Evolutionary conservation across 2,888 invertebrate species (phyloP).

Genomic region (Arctia plantaginis): DNA sequence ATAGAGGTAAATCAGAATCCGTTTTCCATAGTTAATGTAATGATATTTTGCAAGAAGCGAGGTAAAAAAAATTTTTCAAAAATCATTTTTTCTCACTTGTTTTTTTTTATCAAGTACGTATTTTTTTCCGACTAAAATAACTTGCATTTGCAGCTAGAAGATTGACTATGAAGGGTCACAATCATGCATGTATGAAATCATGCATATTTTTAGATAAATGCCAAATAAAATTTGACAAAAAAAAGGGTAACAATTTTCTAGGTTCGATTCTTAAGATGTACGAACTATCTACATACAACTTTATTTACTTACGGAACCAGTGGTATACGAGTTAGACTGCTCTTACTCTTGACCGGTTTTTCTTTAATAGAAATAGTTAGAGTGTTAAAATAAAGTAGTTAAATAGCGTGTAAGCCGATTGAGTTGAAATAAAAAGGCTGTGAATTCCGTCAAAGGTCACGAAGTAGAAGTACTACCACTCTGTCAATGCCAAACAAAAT

Average conservation of each 20-base stretch:
- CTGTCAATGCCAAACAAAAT: constrained; percentile 36
- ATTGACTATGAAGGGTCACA: no score
- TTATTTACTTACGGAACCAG: neutral
- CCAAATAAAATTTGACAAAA: no score
- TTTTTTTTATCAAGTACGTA: neutral
- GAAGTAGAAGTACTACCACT: constrained; percentile 33
- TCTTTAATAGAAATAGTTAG: neutral
- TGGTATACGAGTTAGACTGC: neutral
- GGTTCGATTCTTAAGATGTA: no score
- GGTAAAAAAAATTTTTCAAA: neutral
- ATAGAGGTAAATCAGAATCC: no score
- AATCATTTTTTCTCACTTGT: no score
- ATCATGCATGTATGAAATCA: no score
- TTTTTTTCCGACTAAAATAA: no score
- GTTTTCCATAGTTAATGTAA: neutral
- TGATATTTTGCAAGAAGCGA: neutral
- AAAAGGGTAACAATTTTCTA: no score
- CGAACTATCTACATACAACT: neutral
- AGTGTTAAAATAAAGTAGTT: no score
- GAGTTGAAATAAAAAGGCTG: constrained; percentile 16
- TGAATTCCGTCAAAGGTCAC: constrained; percentile 30
- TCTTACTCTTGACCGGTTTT: neutral
- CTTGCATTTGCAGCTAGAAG: no score
- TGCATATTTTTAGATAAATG: no score
- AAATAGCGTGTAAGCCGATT: constrained; percentile 28